Conservation (phyloP, 2,797 vertebrate genomes). For the Percopsis omiscomaycus region DNA sequence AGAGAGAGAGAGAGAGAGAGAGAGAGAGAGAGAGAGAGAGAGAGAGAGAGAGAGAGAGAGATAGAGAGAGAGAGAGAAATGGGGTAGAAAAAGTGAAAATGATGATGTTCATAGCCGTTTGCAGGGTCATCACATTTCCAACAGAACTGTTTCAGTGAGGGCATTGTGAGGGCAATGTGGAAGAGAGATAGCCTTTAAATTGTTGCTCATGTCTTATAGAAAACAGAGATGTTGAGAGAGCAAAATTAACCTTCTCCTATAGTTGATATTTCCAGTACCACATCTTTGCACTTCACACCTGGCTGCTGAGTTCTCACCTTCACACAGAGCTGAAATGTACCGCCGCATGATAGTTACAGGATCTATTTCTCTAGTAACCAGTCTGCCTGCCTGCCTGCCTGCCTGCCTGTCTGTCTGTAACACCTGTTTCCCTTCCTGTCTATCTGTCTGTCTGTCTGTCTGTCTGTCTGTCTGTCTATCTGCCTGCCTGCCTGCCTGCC, state of each 20-base stretch:
- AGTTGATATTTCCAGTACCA: slow-evolving; percentile 30
- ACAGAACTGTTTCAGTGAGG: background rate
- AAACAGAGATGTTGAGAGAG: slow-evolving; percentile 21
- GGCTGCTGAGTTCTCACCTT: slow-evolving; percentile 35
- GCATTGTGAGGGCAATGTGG: too few species aligned
- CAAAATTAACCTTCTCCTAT: slow-evolving; percentile 25
- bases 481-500: background rate
- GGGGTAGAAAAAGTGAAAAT: background rate
- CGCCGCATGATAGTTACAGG: slow-evolving; percentile 12
- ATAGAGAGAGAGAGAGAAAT: too few species aligned
- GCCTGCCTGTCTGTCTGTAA: background rate
- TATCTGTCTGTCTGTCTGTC: slow-evolving; percentile 3
- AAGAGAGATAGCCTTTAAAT: slow-evolving; percentile 10
- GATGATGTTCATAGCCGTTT: slow-evolving; percentile 8
- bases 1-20: slow-evolving; percentile 32
- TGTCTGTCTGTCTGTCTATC: background rate
- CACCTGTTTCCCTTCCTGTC: background rate
- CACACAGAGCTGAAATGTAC: slow-evolving; percentile 23
- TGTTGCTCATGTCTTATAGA: slow-evolving; percentile 17
- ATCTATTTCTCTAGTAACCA: background rate
- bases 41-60: background rate
- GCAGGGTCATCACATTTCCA: slow-evolving; percentile 18
- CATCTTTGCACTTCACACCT: slow-evolving; percentile 49
- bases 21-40: slow-evolving; percentile 33
- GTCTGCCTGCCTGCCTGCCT: background rate